Percentiles rank a stretch among this genome's conserved stretches.
Evolutionary conservation across 2,797 vertebrate species (phyloP).

Genomic region (Mallotus villosus): DNA sequence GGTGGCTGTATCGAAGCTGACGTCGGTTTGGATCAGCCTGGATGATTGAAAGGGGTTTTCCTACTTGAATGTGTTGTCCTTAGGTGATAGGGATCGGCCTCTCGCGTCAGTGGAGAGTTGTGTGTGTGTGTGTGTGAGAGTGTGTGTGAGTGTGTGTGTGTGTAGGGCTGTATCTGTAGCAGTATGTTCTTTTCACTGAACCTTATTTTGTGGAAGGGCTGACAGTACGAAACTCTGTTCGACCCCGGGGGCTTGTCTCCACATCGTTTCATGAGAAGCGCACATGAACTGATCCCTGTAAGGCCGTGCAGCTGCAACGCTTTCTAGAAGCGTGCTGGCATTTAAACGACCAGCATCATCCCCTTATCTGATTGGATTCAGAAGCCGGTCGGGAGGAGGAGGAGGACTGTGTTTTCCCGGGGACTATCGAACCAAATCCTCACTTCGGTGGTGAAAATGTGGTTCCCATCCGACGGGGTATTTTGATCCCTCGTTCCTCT

Average conservation of each 20-base stretch:
- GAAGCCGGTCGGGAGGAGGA: constrained; percentile 46
- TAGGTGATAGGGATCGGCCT: neutral
- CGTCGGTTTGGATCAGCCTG: neutral
- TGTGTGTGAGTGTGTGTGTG: too few relatives aligned
- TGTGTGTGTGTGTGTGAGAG: too few relatives aligned
- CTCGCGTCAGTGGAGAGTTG: too few relatives aligned
- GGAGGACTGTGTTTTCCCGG: constrained; percentile 73
- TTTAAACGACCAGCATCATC: constrained; percentile 36
- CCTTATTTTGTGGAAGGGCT: neutral
- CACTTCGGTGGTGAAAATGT: constrained; percentile 62
- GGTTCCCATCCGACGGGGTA: constrained; percentile 63
- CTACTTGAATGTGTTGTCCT: neutral
- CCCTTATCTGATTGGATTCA: constrained; percentile 56
- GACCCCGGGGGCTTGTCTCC: constrained; percentile 33
- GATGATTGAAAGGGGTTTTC: neutral
- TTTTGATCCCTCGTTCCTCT: constrained; percentile 45
- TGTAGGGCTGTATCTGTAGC: too few relatives aligned
- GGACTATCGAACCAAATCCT: constrained; percentile 74
- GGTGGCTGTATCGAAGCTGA: neutral
- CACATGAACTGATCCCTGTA: constrained; percentile 43
- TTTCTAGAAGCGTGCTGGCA: constrained; percentile 56
- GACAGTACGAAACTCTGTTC: too few relatives aligned
- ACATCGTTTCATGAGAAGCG: constrained; percentile 38
- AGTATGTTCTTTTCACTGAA: too few relatives aligned
- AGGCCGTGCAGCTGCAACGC: constrained; percentile 28